Conservation (phyloP, 30 jellyfish, hydroid and myxozoan species). For the Chrysaora quinquecirrha region DNA sequence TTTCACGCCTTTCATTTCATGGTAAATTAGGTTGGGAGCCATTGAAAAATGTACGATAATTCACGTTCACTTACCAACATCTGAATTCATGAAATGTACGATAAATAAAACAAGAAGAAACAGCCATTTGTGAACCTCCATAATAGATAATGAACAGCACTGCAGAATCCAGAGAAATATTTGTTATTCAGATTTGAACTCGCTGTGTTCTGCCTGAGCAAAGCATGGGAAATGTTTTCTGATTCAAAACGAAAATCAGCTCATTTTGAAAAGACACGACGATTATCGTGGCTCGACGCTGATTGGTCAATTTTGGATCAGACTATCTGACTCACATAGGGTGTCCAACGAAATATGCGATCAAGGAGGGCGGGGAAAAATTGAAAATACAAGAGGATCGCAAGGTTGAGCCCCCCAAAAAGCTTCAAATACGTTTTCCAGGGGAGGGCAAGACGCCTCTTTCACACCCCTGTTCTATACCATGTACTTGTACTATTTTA, state of each 20-base stretch:
- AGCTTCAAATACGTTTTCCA: neutral
- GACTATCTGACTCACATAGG: constrained; percentile 65
- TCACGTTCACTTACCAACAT: neutral
- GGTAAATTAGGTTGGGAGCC: neutral
- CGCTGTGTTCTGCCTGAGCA: constrained; percentile 2
- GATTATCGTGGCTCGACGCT: neutral
- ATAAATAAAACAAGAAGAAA: neutral
- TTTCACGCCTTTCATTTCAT: no score
- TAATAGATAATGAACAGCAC: neutral
- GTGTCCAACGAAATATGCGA: constrained; percentile 6
- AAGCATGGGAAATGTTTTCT: neutral
- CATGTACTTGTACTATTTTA: neutral
- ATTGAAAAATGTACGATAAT: neutral
- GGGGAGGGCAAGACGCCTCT: neutral
- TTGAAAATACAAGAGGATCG: neutral
- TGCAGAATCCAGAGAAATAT: neutral
- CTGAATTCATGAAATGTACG: neutral
- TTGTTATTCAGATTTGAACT: neutral
- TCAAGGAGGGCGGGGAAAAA: neutral
- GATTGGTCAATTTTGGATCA: constrained; percentile 54
- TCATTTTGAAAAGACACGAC: neutral
- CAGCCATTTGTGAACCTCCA: constrained; percentile 5
- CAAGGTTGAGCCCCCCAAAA: neutral
- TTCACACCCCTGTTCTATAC: neutral
- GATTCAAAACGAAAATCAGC: neutral